phyloP scores from a whole-genome alignment of 2,888 invertebrate species.

The Megalurothrips usitatus region DNA sequence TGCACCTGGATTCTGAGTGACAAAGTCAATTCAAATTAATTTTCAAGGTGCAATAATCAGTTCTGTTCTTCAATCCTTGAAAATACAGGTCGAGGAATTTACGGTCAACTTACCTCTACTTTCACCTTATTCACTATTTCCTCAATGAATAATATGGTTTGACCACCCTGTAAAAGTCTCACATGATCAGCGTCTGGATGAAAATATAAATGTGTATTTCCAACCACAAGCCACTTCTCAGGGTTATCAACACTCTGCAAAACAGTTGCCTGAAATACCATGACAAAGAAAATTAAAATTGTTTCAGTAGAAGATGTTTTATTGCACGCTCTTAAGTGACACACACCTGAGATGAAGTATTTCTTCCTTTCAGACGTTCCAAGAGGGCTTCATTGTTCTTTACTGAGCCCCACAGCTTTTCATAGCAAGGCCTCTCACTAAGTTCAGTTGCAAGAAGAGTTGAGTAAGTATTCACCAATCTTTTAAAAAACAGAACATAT shows the following conservation, averaged over 20 bases:
- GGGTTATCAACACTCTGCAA: slow-evolving; percentile 56
- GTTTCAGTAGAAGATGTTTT: not conserved
- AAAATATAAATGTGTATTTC: slow-evolving; percentile 91
- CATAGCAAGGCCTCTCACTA: slow-evolving; percentile 51
- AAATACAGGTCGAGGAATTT: slow-evolving; percentile 9
- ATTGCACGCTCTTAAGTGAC: not conserved
- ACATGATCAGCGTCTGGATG: slow-evolving; percentile 89
- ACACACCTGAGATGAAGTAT: slow-evolving; percentile 62
- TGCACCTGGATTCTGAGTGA: slow-evolving; percentile 45
- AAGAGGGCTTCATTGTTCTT: slow-evolving; percentile 54
- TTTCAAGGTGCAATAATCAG: not conserved
- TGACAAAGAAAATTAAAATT: slow-evolving; percentile 22
- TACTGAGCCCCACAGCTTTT: slow-evolving; percentile 58
- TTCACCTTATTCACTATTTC: slow-evolving; percentile 51
- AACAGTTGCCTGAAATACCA: slow-evolving; percentile 47
- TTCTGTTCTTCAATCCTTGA: not conserved
- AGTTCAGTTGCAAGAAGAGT: slow-evolving; percentile 59
- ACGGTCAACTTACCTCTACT: slow-evolving; percentile 41
- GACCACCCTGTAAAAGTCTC: slow-evolving; percentile 75
- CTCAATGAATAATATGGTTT: slow-evolving; percentile 65
- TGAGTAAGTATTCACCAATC: slow-evolving; percentile 52
- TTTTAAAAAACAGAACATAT: slow-evolving; percentile 42
- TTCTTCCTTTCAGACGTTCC: slow-evolving; percentile 57
- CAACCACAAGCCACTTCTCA: slow-evolving; percentile 60
- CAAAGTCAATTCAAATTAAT: slow-evolving; percentile 3